phyloP scores from a whole-genome alignment of 1,140 invertebrate species.

The Psilanteris sp. region DNA sequence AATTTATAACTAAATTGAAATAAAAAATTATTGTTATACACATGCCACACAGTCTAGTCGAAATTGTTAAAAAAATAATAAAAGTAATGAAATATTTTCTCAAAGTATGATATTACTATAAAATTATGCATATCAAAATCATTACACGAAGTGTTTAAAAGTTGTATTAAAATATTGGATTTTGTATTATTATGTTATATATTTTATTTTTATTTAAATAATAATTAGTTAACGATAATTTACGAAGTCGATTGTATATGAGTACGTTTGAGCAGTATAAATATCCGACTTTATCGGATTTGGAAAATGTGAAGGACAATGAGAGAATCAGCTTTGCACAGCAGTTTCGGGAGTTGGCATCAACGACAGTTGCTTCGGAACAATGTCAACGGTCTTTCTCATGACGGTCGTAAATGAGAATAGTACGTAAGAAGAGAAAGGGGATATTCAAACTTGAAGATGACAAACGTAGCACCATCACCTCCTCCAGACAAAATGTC shows the following conservation, averaged over 20 bases:
- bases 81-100: too few species aligned
- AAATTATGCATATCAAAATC: too few species aligned
- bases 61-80: too few species aligned
- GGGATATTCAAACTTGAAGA: conserved; percentile 29
- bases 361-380: conserved; percentile 14
- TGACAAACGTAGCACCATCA: conserved; percentile 33
- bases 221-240: conserved; percentile 1
- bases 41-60: too few species aligned
- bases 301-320: conserved; percentile 16
- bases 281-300: conserved; percentile 17
- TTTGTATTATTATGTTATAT: too few species aligned
- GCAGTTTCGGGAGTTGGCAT: conserved; percentile 10
- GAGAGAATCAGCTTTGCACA: conserved; percentile 15
- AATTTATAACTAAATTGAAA: too few species aligned
- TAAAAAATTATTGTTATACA: too few species aligned
- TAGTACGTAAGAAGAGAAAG: conserved; percentile 11
- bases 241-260: conserved; percentile 3
- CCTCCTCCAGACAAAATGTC: conserved; percentile 18
- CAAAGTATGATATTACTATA: too few species aligned
- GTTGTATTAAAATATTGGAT: too few species aligned
- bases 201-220: too few species aligned
- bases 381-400: conserved; percentile 28
- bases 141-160: too few species aligned
- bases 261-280: too few species aligned
- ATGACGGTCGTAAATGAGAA: conserved; percentile 36